These are phyloP conservation scores for Eidolon helvum DNA, from an alignment of 2,113 vertebrate species.

Conservation along the genomic window DNA sequence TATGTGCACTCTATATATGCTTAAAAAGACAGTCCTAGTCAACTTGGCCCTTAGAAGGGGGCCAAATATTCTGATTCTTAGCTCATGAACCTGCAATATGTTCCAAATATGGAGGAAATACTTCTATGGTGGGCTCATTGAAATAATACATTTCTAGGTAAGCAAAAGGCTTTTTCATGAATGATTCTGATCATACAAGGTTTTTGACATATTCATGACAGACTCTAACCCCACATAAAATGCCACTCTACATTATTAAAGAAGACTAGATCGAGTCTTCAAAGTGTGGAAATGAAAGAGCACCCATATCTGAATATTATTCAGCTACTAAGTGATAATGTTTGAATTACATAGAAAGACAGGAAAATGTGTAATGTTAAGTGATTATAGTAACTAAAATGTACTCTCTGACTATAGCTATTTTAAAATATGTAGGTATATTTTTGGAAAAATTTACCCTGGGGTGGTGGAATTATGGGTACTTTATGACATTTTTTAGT, in stretches of 20 bases:
- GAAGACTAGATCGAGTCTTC: neutral
- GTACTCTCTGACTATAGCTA: neutral
- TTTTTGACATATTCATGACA: neutral
- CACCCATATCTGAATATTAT: neutral
- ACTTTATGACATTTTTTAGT: neutral
- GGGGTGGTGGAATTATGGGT: neutral
- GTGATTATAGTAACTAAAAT: neutral
- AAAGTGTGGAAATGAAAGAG: neutral
- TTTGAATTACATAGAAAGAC: constrained; percentile 3
- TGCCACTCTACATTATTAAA: neutral
- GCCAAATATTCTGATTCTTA: neutral
- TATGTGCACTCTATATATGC: neutral
- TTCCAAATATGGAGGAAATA: neutral
- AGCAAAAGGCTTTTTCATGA: neutral
- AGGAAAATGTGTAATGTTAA: neutral
- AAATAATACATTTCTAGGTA: neutral
- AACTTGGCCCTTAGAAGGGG: neutral
- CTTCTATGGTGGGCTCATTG: neutral
- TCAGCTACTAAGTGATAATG: constrained; percentile 34
- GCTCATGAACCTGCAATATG: neutral
- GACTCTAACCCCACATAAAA: constrained; percentile 3
- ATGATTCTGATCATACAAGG: neutral
- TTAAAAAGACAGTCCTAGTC: constrained; percentile 22
- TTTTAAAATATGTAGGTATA: constrained; percentile 18
- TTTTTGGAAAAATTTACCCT: neutral